Base-by-base conservation (phyloP, 2,888 invertebrate species). In the Amphipoea lucens region DNA sequence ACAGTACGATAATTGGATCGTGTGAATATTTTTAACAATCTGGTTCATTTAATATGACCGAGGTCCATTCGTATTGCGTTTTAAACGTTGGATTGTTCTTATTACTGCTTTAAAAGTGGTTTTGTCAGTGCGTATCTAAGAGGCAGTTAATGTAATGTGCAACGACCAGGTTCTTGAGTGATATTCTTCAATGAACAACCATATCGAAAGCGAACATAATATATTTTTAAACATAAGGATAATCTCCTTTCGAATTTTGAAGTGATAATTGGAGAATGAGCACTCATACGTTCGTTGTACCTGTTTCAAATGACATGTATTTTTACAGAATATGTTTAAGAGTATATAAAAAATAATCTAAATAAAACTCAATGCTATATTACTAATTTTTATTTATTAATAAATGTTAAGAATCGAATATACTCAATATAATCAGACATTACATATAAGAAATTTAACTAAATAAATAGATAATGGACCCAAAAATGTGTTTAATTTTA, bases 301-400 rank as follows among this genome's bases (percentile, higher is more conserved):
- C 51, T 68, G 36, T 62, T 23, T 68, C 76, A 68, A 76, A 81
- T 48, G 1, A 14, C 67, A 68, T 81, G 83, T 81, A 81, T 83
- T 81, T 83, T 83, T 63, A 62, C 45, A 29, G 45, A 68, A 54
- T 54, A 11, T 1, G 11, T 4, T 1, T 60, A 60, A n/a, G 11
- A 54, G 5, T 9, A 66, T 40, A 40, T 42, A 20, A 29, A 11
- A 20, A 17, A 3, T 9, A 11, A 11, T 17, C 2, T 14, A 23
- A 14, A 57, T 3, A 71, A n/a, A 36, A 17, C 29, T 29, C 4
- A 12, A 57, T 29, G 29, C 51, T 45, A 66, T 3, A 5, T 7
- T 0, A 2, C 62, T 17, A 62, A 0, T 12, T 36, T 67, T 67
- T 51, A 81, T 36, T 51, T 12, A 23, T 29, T 17, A 65, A 40